Conservation (phyloP, 1,140 invertebrate genomes). For the Glomeris maerens region DNA sequence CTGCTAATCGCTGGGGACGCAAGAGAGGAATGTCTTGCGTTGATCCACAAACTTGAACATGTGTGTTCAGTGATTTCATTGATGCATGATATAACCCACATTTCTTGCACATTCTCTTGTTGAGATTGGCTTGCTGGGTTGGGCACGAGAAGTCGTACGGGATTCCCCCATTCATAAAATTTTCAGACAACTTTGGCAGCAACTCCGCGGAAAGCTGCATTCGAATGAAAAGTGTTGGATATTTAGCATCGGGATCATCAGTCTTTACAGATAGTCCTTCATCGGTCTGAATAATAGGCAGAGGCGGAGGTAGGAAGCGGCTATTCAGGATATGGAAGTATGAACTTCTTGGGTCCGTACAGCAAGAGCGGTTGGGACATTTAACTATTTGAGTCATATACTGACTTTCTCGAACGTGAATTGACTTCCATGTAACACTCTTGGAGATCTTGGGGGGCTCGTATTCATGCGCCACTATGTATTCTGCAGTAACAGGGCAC, state of each 20-base stretch:
- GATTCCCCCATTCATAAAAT: not conserved
- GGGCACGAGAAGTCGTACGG: not conserved
- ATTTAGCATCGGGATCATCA: no score
- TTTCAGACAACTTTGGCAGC: not conserved
- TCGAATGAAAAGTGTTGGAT: no score
- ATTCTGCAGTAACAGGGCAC: conserved; percentile 25
- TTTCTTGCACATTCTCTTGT: not conserved
- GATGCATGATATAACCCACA: not conserved
- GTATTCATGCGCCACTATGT: conserved; percentile 13
- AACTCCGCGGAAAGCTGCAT: not conserved
- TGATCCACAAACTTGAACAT: not conserved
- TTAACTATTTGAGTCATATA: conserved; percentile 17
- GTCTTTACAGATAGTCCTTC: conserved; percentile 2
- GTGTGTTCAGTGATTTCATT: not conserved
- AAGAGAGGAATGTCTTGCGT: not conserved
- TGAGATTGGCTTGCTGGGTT: not conserved
- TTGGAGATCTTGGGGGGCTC: not conserved
- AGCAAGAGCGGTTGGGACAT: conserved; percentile 11
- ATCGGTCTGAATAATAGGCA: conserved; percentile 1
- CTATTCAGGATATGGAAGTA: conserved; percentile 4
- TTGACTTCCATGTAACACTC: conserved; percentile 11
- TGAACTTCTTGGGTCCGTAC: conserved; percentile 3
- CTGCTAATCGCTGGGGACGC: not conserved
- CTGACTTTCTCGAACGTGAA: conserved; percentile 16
- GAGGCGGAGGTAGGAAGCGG: conserved; percentile 12